These are phyloP conservation scores for Cichlasoma orientale DNA, from an alignment of 2,797 vertebrate genomes.

Conservation along the genomic window DNA sequence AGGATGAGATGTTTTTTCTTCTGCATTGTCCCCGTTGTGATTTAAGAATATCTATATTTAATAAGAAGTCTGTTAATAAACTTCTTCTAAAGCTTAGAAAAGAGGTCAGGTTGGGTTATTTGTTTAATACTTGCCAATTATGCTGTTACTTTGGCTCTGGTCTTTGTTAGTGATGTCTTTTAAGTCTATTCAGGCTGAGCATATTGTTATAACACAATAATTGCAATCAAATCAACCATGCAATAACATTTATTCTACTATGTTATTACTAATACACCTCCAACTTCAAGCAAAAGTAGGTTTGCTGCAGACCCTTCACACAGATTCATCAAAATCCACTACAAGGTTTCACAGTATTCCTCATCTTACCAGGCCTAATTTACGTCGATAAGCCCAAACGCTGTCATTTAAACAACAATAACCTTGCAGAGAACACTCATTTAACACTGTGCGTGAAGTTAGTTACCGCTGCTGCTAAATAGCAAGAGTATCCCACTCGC, in stretches of 20 bases:
- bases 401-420: constrained; percentile 5
- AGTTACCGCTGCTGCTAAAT: constrained; percentile 12
- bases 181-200: background rate
- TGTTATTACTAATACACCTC: background rate
- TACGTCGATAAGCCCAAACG: background rate
- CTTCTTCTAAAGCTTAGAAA: background rate
- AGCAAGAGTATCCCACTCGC: background rate
- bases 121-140: background rate
- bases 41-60: background rate
- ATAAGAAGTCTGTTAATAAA: background rate
- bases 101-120: background rate
- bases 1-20: background rate
- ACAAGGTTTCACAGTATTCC: background rate
- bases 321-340: background rate
- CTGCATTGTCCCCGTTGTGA: background rate
- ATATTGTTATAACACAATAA: background rate
- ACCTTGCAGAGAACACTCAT: background rate
- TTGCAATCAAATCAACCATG: background rate
- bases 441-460: background rate
- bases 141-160: background rate
- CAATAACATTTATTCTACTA: background rate
- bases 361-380: background rate
- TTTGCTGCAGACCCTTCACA: constrained; percentile 5
- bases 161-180: background rate
- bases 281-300: background rate